phyloP scores from a whole-genome alignment of 2,888 invertebrate species.

The Apodemia duryi region DNA sequence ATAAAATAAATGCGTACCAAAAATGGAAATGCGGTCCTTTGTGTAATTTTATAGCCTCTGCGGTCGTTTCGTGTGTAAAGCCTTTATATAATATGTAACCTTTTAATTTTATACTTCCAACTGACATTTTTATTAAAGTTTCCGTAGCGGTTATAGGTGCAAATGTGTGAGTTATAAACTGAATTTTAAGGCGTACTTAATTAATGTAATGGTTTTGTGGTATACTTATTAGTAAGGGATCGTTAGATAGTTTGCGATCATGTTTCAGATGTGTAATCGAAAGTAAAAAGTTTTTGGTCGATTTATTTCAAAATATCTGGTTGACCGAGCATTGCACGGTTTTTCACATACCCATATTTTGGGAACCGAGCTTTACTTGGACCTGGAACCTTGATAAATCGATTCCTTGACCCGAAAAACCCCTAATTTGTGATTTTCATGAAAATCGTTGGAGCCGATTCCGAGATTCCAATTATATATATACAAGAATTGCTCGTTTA shows the following conservation, averaged over 20 bases:
- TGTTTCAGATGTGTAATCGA: not conserved
- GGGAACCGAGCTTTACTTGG: too few relatives aligned
- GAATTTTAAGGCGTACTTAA: not conserved
- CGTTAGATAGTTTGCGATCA: not conserved
- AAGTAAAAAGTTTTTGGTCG: too few relatives aligned
- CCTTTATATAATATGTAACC: conserved; percentile 39
- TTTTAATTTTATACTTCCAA: conserved; percentile 26
- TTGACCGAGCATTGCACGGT: too few relatives aligned
- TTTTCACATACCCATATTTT: too few relatives aligned
- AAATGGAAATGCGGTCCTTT: conserved; percentile 48
- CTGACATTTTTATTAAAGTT: conserved; percentile 28
- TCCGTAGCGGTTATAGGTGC: conserved; percentile 21
- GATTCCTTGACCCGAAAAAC: too few relatives aligned
- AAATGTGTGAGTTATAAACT: not conserved
- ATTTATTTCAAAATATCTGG: too few relatives aligned
- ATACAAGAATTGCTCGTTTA: too few relatives aligned
- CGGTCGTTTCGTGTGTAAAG: conserved; percentile 36
- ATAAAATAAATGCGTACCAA: conserved; percentile 40
- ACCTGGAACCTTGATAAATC: too few relatives aligned
- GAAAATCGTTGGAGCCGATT: too few relatives aligned
- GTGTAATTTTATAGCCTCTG: conserved; percentile 39
- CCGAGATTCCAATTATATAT: too few relatives aligned
- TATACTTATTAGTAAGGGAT: too few relatives aligned
- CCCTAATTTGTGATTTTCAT: too few relatives aligned
- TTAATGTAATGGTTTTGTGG: not conserved